phyloP scores from a whole-genome alignment of 2,888 invertebrate genomes.

The Pseudeuparius sepicola region DNA sequence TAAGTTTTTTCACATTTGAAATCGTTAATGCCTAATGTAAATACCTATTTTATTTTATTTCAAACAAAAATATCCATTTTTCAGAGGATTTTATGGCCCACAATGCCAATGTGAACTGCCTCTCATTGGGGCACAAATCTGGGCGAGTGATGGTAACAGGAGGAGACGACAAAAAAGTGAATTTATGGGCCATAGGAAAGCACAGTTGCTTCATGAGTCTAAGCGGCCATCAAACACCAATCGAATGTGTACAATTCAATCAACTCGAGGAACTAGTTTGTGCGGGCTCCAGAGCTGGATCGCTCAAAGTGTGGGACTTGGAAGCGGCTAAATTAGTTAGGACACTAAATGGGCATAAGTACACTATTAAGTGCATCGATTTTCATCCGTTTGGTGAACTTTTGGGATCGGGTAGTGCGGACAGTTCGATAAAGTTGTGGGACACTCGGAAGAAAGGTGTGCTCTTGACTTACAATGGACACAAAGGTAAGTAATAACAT shows the following conservation, averaged over 20 bases:
- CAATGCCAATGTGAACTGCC: constrained; percentile 75
- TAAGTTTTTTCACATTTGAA: constrained; percentile 42
- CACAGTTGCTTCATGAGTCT: constrained; percentile 93
- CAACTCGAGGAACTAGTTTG: constrained; percentile 90
- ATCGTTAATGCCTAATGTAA: too few relatives aligned
- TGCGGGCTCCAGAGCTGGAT: constrained; percentile 89
- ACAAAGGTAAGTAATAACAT: too few relatives aligned
- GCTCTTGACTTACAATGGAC: constrained; percentile 89
- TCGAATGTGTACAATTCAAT: constrained; percentile 92
- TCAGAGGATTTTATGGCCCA: constrained; percentile 86
- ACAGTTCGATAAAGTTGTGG: constrained; percentile 88
- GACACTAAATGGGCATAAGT: constrained; percentile 83
- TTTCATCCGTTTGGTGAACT: constrained; percentile 96
- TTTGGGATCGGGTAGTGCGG: constrained; percentile 86
- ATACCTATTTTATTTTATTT: too few relatives aligned
- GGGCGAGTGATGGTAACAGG: constrained; percentile 88
- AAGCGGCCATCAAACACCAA: constrained; percentile 86
- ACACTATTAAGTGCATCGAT: constrained; percentile 76
- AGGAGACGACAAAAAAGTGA: constrained; percentile 95
- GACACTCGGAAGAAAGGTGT: constrained; percentile 90
- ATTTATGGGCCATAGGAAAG: constrained; percentile 93
- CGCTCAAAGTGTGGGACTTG: constrained; percentile 91
- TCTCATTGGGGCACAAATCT: constrained; percentile 83
- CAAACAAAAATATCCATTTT: too few relatives aligned
- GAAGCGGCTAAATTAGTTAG: constrained; percentile 82